These are phyloP conservation scores for Leptodactylus fallax DNA, from an alignment of 2,797 vertebrate species.

Conservation along the genomic window DNA sequence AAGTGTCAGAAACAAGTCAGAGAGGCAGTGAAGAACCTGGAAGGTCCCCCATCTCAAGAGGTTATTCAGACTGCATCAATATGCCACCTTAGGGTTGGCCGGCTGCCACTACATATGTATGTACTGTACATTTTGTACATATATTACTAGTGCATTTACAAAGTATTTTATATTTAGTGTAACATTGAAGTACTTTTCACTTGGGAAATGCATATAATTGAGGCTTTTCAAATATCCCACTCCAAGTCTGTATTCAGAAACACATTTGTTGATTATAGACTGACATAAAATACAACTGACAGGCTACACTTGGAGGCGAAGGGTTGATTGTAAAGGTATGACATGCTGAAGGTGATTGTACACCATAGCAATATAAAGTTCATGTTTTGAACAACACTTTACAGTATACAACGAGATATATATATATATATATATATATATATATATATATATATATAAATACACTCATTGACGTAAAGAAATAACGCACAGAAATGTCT, in stretches of 20 bases:
- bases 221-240: background rate
- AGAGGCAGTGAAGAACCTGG: slow-evolving; percentile 91
- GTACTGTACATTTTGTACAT: slow-evolving; percentile 43
- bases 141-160: background rate
- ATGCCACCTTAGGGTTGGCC: slow-evolving; percentile 91
- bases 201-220: background rate
- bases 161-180: background rate
- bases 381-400: background rate
- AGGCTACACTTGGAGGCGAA: background rate
- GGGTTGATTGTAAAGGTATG: background rate
- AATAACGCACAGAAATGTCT: too few relatives aligned
- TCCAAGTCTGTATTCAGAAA: background rate
- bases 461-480: too few relatives aligned
- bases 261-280: background rate
- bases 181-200: background rate
- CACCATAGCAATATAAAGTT: background rate
- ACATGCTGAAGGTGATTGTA: background rate
- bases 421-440: too few relatives aligned
- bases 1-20: slow-evolving; percentile 92
- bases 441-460: too few relatives aligned
- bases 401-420: too few relatives aligned
- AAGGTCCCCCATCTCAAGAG: slow-evolving; percentile 87
- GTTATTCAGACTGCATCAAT: slow-evolving; percentile 92
- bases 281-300: background rate
- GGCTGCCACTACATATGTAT: slow-evolving; percentile 95